A percentile compares a stretch with the other conserved stretches of the same genome.
phyloP scores from a whole-genome alignment of 2,113 vertebrate species.

The rabbit (Oryctolagus cuniculus) region mOryCun1.1 NC_091440.1:104248001-104248500 shows the following conservation, averaged over 20 bases:
- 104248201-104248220: background rate
- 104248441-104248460: background rate
- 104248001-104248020: conserved; percentile 44
- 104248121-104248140: conserved; percentile 36
- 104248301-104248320: conserved; percentile 80
- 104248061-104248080: background rate
- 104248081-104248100: background rate
- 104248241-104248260: background rate
- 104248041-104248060: background rate
- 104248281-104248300: conserved; percentile 80
- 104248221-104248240: background rate
- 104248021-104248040: conserved; percentile 30
- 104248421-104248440: background rate
- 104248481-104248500: background rate
- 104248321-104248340: conserved; percentile 85
- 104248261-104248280: conserved; percentile 43
- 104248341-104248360: conserved; percentile 85
- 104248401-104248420: conserved; percentile 33
- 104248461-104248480: background rate
- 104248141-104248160: background rate
- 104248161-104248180: background rate
- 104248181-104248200: background rate
- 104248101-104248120: background rate
- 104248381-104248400: conserved; percentile 26
- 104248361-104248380: conserved; percentile 14